Percentiles rank a stretch among this genome's conserved stretches.
These are phyloP conservation scores for Torymus auratus DNA, from an alignment of 2,888 invertebrate species.

Conservation along the genomic window DNA sequence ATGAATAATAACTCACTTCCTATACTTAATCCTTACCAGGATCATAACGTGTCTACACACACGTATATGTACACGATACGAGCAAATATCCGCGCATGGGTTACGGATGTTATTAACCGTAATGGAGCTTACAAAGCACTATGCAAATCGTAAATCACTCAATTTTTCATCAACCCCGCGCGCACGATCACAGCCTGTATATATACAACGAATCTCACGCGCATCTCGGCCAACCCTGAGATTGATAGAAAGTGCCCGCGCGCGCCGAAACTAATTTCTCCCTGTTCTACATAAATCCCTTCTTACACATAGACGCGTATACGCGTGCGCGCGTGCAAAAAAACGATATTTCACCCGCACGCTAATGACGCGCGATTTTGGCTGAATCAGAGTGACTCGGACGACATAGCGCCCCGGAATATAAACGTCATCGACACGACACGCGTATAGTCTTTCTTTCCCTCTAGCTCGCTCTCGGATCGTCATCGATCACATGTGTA, in stretches of 20 bases:
- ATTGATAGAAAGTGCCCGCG: constrained; percentile 30
- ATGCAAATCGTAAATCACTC: constrained; percentile 4
- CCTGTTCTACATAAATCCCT: constrained; percentile 17
- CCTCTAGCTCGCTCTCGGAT: background rate
- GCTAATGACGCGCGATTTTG: constrained; percentile 50
- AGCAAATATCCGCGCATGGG: too few relatives aligned
- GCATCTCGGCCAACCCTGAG: constrained; percentile 1
- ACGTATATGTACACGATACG: too few relatives aligned
- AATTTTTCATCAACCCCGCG: too few relatives aligned
- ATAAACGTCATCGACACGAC: constrained; percentile 38
- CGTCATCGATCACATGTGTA: constrained; percentile 45
- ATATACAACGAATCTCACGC: constrained; percentile 8
- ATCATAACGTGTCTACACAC: too few relatives aligned
- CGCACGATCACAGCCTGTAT: background rate
- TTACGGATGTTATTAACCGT: background rate
- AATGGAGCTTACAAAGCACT: constrained; percentile 22
- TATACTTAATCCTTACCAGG: too few relatives aligned
- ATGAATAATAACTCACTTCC: background rate
- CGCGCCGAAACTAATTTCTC: constrained; percentile 25
- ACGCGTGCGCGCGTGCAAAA: constrained; percentile 1
- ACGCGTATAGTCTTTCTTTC: background rate
- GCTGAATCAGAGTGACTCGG: constrained; percentile 56
- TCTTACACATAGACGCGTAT: too few relatives aligned
- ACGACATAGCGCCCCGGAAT: constrained; percentile 1
- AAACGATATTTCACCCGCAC: constrained; percentile 29